Base-by-base conservation (phyloP, 2,113 vertebrate genomes). In the Ictalurus furcatus region DNA sequence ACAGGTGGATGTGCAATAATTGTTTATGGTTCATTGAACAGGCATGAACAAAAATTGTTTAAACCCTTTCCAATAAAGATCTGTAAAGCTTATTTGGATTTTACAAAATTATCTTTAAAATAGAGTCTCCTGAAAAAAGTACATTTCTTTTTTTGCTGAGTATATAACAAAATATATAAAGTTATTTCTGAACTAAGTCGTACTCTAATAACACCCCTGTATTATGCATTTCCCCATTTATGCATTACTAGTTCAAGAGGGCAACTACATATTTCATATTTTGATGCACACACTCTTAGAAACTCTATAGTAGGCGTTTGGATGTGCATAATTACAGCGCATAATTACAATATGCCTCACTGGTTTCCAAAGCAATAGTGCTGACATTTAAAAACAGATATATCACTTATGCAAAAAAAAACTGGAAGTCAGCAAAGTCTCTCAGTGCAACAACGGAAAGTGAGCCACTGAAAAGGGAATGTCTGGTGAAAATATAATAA, bases 361-460 rank as follows among this genome's bases (percentile, higher is more conserved):
- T 81, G 86, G 23, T 65, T 87, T 82, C 76, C 48, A 67, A 14
- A 40, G 48, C 8, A 14, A 82, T 81, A 88, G 30, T 58, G 78
- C 78, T 83, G 87, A 83, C 87, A 59, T 69, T 59, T 56, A n/a
- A 69, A 88, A 81, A 82, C 78, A 88, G 63, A 44, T 37, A 73
- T 83, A 56, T 11, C 37, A 81, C 54, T 52, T 73, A 83, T 71
- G 65, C 48, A 58, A 25, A 81, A 25, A 81, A 52, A 88, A 88
- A 40, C 37, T 21, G 30, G 79, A 17, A 44, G 23, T 88, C 87
- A 88, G 87, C 87, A 73, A 58, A 83, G 48, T 71, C 63, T 30
- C 61, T 69, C 30, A 58, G 23, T 82, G 52, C 21, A 56, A 58
- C 78, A 82, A 40, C 59, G 76, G 30, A 71, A 56, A 56, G n/a